Conservation (phyloP, 1,140 invertebrate species). For the Zaprionus ghesquierei region DNA sequence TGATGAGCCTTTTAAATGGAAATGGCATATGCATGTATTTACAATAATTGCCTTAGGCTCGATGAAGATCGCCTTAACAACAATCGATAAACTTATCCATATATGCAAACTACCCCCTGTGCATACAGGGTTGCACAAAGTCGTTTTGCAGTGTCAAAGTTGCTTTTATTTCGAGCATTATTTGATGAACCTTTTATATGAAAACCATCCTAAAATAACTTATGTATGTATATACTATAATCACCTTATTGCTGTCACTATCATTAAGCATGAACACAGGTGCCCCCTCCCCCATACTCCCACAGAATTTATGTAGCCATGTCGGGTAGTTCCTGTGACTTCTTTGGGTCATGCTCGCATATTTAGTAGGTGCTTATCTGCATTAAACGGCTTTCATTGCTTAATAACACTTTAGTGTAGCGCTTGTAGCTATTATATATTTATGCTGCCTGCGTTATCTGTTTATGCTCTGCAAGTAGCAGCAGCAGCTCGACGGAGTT, state of each 20-base stretch:
- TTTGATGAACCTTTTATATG: too few species aligned
- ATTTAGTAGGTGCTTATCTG: neutral
- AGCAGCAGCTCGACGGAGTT: neutral
- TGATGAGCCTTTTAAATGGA: too few species aligned
- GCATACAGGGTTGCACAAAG: too few species aligned
- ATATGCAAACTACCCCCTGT: too few species aligned
- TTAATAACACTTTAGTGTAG: slow-evolving; percentile 39
- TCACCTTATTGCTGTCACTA: neutral
- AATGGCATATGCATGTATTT: too few species aligned
- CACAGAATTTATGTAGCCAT: neutral
- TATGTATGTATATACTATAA: neutral
- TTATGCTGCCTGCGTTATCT: slow-evolving; percentile 44
- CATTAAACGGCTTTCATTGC: slow-evolving; percentile 30
- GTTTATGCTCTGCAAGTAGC: neutral
- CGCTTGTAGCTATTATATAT: slow-evolving; percentile 36
- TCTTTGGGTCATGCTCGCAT: neutral
- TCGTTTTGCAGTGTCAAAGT: too few species aligned
- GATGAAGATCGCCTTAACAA: too few species aligned
- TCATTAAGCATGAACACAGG: neutral
- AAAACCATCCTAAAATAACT: too few species aligned
- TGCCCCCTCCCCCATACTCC: neutral
- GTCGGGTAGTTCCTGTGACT: neutral
- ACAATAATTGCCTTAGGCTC: too few species aligned
- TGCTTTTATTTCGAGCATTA: too few species aligned
- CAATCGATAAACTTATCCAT: too few species aligned